phyloP scores from a whole-genome alignment of 1,140 invertebrate genomes.

The roundworm (Caenorhabditis elegans) region DNA sequence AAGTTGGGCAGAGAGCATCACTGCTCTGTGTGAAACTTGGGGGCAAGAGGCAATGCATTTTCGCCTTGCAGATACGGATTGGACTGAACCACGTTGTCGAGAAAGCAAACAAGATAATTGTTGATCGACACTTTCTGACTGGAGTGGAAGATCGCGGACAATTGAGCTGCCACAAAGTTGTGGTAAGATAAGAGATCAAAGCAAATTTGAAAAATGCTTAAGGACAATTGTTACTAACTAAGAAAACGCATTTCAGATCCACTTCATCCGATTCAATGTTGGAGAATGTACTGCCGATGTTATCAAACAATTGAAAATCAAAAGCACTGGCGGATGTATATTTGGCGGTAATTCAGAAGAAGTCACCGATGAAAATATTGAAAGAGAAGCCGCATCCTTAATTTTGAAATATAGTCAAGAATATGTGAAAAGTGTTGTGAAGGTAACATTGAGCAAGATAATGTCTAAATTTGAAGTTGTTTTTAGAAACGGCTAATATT shows the following conservation, averaged over 20 bases:
- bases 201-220: background rate
- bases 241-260: conserved; percentile 20
- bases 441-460: no score
- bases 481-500: conserved; percentile 40
- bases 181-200: background rate
- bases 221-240: background rate
- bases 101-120: conserved; percentile 37
- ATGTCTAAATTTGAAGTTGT: no score
- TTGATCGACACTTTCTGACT: conserved; percentile 33
- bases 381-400: background rate
- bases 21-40: background rate
- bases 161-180: conserved; percentile 44
- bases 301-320: conserved; percentile 29
- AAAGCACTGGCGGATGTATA: conserved; percentile 16
- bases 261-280: conserved; percentile 41
- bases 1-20: background rate
- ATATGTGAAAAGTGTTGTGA: conserved; percentile 38
- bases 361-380: background rate
- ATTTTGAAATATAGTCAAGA: conserved; percentile 40
- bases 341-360: conserved; percentile 1
- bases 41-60: background rate
- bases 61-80: conserved; percentile 39
- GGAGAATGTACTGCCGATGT: conserved; percentile 32
- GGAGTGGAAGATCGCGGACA: conserved; percentile 46
- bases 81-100: conserved; percentile 42